Percentiles rank a stretch among this genome's conserved stretches.
Evolutionary conservation across 2,797 vertebrate species (phyloP).

Genomic region (Simalia tracyae): DNA sequence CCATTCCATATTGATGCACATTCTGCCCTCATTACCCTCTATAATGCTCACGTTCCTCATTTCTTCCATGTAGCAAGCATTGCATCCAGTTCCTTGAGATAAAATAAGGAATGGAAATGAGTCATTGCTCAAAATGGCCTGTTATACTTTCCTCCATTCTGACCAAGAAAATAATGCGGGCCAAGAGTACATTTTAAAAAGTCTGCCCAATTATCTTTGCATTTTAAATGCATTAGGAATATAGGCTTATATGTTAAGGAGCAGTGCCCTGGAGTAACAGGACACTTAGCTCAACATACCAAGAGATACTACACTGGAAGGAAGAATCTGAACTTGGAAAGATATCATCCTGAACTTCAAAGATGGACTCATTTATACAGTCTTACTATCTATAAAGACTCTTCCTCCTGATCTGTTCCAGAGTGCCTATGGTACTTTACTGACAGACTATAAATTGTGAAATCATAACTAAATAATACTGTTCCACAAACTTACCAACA

Average conservation of each 20-base stretch:
- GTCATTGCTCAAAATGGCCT: background rate
- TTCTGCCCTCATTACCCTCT: conserved; percentile 66
- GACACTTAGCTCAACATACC: background rate
- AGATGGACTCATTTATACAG: background rate
- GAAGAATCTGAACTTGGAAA: background rate
- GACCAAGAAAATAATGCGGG: background rate
- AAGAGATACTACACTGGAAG: background rate
- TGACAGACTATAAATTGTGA: background rate
- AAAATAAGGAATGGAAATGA: rapidly evolving
- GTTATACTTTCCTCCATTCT: background rate
- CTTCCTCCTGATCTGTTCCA: background rate
- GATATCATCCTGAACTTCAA: background rate
- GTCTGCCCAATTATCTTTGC: background rate
- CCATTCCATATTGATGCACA: conserved; percentile 83
- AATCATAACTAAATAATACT: background rate
- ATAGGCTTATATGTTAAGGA: background rate
- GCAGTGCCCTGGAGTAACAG: background rate
- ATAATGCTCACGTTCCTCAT: conserved; percentile 64
- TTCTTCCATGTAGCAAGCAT: conserved; percentile 82
- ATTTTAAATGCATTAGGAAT: background rate
- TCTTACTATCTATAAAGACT: background rate
- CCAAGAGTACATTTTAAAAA: background rate
- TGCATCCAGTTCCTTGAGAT: conserved; percentile 73
- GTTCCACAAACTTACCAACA: conserved; percentile 68
- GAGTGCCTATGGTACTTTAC: background rate